These are phyloP conservation scores for Dysdera silvatica DNA, from an alignment of 1,140 invertebrate genomes.

Conservation along the genomic window DNA sequence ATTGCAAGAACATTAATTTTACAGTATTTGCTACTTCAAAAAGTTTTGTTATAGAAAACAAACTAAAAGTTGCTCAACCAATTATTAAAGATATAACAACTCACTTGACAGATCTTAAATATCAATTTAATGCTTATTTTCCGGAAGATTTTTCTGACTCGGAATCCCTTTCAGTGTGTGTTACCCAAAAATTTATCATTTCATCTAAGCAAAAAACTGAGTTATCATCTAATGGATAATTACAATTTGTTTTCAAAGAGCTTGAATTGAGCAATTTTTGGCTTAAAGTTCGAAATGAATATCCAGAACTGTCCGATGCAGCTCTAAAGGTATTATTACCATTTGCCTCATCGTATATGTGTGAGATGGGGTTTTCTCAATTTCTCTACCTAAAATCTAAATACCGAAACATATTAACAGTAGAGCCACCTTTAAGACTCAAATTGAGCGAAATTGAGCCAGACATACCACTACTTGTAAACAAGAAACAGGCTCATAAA, in stretches of 20 bases:
- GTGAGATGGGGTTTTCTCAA: not conserved
- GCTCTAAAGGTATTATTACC: not conserved
- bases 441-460: not conserved
- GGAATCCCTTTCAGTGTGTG: too few species aligned
- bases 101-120: not conserved
- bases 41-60: too few species aligned
- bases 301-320: not conserved
- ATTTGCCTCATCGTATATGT: not conserved
- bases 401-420: not conserved
- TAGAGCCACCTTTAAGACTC: not conserved
- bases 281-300: not conserved
- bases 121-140: too few species aligned
- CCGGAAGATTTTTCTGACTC: not conserved
- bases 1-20: constrained; percentile 19
- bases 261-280: not conserved
- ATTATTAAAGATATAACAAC: not conserved
- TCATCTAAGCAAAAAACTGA: too few species aligned
- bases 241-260: too few species aligned
- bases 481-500: not conserved
- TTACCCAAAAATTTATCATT: too few species aligned
- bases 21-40: constrained; percentile 37
- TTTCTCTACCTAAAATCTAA: not conserved
- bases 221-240: too few species aligned
- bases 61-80: too few species aligned
- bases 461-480: not conserved